Base-by-base conservation (phyloP, 2,113 vertebrate genomes). In the Cebidichthys violaceus region DNA sequence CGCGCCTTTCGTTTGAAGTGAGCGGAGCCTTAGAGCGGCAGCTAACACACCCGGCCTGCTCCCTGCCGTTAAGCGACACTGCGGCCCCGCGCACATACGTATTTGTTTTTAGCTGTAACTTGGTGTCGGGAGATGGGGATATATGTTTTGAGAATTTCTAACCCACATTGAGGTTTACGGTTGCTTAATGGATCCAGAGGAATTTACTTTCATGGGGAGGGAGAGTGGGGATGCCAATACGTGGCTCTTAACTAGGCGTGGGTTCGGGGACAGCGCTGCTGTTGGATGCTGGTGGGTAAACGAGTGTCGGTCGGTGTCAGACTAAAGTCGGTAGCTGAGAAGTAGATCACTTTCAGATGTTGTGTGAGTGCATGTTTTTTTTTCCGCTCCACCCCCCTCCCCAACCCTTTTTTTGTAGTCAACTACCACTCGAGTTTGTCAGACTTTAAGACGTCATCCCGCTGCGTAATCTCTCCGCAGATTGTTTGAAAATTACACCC, bases 321-420 rank as follows among this genome's bases (percentile, higher is more conserved):
- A 77, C 66, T 54, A 9, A 15, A 66, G 75, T 77, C 59, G 29
- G 80, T 76, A 83, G 82, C 85, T 67, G 60, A 61, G 50, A 68
- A 77, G 73, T 35, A 59, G 73, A 87, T 85, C 14, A 60, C 29
- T 89, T 89, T 89, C 85, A 89, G 87, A 91, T 87, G 85, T 82
- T 74, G 54, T 59, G 41, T 24, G 54, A 62, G 78, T 67, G 31
- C 61, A 13, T 78, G 50, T 59, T 15, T 27, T 47, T 47, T 47
- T 41, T 41, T n/a, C n/a, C 3, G 9, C 39, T 13, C 39, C 4
- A 0, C 9, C 17, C 50, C 27, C 5, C 22, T 10, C 37, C 27
- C 3, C 35, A 33, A 33, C 11, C 22, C 5, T 27, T n/a, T 37
- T 76, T 52, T 74, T 79, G 75, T 43, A 78, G 84, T 78, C 24